Percentiles rank a stretch among this genome's conserved stretches.
Evolutionary conservation across 2,888 invertebrate genomes (phyloP).

Genomic region (Caenorhabditis angaria): DNA sequence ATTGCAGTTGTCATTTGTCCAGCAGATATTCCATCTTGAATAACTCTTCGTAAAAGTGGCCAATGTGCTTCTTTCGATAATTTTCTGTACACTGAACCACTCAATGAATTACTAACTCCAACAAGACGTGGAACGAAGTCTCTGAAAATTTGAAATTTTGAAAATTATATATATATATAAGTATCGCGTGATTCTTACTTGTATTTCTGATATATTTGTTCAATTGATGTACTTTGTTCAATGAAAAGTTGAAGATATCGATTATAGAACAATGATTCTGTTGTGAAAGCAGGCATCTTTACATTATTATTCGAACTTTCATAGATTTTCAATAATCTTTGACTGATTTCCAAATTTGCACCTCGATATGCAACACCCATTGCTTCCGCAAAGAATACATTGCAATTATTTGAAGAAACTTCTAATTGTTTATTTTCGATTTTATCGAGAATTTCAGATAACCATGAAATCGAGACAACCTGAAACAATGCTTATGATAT

Average conservation of each 20-base stretch:
- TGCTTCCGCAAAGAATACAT: slow-evolving; percentile 49
- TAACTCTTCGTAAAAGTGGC: slow-evolving; percentile 52
- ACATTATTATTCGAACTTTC: slow-evolving; percentile 53
- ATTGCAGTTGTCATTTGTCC: slow-evolving; percentile 37
- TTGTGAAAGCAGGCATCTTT: slow-evolving; percentile 55
- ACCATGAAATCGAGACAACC: slow-evolving; percentile 41
- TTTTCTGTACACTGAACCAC: slow-evolving; percentile 32
- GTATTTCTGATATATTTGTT: slow-evolving; percentile 53
- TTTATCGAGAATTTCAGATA: slow-evolving; percentile 49
- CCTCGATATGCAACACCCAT: slow-evolving; percentile 43
- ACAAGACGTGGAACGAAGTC: slow-evolving; percentile 60
- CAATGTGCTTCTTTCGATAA: slow-evolving; percentile 33
- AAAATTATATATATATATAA: neutral
- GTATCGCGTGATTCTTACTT: slow-evolving; percentile 11
- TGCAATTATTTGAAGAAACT: slow-evolving; percentile 21
- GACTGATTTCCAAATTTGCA: slow-evolving; percentile 52
- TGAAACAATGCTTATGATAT: slow-evolving; percentile 8
- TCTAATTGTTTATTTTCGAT: slow-evolving; percentile 31
- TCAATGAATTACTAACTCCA: slow-evolving; percentile 51
- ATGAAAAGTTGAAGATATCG: slow-evolving; percentile 50
- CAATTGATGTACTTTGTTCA: slow-evolving; percentile 36
- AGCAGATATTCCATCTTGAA: slow-evolving; percentile 53
- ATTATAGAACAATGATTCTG: slow-evolving; percentile 55
- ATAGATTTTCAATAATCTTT: slow-evolving; percentile 56
- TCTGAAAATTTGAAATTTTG: neutral